phyloP scores from a whole-genome alignment of 2,113 vertebrate species.

The Muntiacus muntjak region DNA sequence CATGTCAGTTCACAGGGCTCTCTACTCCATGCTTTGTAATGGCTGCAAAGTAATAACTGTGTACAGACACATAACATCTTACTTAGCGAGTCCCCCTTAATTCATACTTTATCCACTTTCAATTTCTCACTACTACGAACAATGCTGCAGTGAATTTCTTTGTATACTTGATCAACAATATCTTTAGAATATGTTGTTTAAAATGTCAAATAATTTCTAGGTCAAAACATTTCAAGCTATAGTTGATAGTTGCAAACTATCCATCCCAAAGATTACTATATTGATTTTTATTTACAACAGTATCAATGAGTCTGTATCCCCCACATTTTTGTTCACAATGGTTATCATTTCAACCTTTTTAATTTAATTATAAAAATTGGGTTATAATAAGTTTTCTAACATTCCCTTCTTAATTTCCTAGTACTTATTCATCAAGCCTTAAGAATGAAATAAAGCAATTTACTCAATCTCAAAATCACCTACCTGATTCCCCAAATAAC shows the following conservation, averaged over 20 bases:
- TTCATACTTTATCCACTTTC: background rate
- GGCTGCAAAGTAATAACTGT: background rate
- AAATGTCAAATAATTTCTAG: conserved; percentile 2
- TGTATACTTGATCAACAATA: background rate
- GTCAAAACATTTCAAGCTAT: background rate
- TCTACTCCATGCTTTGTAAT: background rate
- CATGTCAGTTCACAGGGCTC: background rate
- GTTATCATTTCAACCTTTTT: background rate
- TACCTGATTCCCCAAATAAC: background rate
- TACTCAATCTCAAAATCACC: background rate
- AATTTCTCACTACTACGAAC: background rate
- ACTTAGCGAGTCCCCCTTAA: background rate
- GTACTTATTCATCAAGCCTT: background rate
- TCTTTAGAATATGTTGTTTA: background rate
- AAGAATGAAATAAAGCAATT: conserved; percentile 28
- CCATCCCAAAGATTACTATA: background rate
- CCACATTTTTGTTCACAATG: background rate
- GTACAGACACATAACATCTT: background rate
- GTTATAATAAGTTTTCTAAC: background rate
- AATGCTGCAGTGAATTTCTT: background rate
- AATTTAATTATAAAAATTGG: background rate
- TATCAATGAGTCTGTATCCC: background rate
- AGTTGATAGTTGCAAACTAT: background rate
- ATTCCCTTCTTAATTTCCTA: background rate
- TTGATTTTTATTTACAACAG: background rate